Percentiles rank a stretch among this genome's conserved stretches.
phyloP scores from a whole-genome alignment of 2,888 invertebrate species.

The Tenthredo livida region DNA sequence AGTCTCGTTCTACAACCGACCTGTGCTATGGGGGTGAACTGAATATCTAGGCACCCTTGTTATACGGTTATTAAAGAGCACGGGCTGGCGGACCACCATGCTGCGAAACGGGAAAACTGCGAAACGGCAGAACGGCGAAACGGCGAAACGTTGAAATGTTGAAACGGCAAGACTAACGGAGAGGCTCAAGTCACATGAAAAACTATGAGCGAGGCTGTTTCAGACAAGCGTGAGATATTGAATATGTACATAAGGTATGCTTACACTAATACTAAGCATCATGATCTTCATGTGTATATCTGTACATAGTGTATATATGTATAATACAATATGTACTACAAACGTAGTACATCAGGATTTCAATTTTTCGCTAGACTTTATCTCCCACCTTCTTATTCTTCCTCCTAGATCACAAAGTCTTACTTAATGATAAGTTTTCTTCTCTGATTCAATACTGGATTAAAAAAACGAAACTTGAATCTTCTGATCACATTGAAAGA shows the following conservation, averaged over 20 bases:
- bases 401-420: neutral
- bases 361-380: neutral
- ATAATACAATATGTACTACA: neutral
- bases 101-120: neutral
- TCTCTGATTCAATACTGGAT: neutral
- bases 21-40: slow-evolving; percentile 15
- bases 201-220: neutral
- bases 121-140: neutral
- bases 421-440: neutral
- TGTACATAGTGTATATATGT: neutral
- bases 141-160: neutral
- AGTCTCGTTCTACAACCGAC: slow-evolving; percentile 23
- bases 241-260: slow-evolving; percentile 8
- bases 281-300: neutral
- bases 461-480: neutral
- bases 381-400: neutral
- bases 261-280: neutral
- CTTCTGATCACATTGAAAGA: neutral
- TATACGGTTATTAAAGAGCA: slow-evolving; percentile 41
- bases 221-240: slow-evolving; percentile 22
- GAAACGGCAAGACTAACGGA: neutral
- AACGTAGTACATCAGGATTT: slow-evolving; percentile 9
- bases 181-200: neutral
- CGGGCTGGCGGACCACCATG: neutral
- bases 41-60: slow-evolving; percentile 27